A percentile compares a stretch with the other conserved stretches of the same genome.
phyloP scores from a whole-genome alignment of 2,888 invertebrate genomes.

The Vanessa cardui region DNA sequence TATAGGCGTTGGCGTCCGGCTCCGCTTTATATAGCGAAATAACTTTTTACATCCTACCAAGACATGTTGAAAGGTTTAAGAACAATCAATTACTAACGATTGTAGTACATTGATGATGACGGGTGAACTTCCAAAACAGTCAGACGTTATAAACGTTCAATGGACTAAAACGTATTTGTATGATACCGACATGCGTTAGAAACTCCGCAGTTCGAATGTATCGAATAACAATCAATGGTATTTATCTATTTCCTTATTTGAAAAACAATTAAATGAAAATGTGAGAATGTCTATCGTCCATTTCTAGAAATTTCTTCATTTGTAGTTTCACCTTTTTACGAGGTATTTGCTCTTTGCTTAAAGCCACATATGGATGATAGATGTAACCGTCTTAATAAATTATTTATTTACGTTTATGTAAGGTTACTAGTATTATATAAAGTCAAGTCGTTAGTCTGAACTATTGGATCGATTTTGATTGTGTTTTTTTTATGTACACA shows the following conservation, averaged over 20 bases:
- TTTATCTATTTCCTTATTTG: slow-evolving; percentile 32
- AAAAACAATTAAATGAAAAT: slow-evolving; percentile 37
- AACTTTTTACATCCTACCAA: slow-evolving; percentile 34
- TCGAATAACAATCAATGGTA: slow-evolving; percentile 28
- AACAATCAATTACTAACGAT: slow-evolving; percentile 13
- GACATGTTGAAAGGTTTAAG: slow-evolving; percentile 3
- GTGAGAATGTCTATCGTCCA: slow-evolving; percentile 33
- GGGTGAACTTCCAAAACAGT: not conserved
- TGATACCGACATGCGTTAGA: slow-evolving; percentile 8
- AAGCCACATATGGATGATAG: not conserved
- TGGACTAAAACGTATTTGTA: not conserved
- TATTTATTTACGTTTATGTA: slow-evolving; percentile 15
- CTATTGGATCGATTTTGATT: no score
- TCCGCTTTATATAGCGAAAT: slow-evolving; percentile 44
- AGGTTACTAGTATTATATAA: slow-evolving; percentile 15
- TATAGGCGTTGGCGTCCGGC: slow-evolving; percentile 67
- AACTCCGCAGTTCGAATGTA: slow-evolving; percentile 19
- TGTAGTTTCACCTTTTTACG: slow-evolving; percentile 20
- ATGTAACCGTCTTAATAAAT: slow-evolving; percentile 10
- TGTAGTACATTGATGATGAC: slow-evolving; percentile 16
- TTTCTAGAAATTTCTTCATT: slow-evolving; percentile 34
- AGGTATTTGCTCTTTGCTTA: slow-evolving; percentile 9
- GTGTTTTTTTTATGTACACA: no score
- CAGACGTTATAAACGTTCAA: slow-evolving; percentile 3
- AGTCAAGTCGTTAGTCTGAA: not conserved